phyloP scores from a whole-genome alignment of 2,113 vertebrate genomes.

The Sula dactylatra region DNA sequence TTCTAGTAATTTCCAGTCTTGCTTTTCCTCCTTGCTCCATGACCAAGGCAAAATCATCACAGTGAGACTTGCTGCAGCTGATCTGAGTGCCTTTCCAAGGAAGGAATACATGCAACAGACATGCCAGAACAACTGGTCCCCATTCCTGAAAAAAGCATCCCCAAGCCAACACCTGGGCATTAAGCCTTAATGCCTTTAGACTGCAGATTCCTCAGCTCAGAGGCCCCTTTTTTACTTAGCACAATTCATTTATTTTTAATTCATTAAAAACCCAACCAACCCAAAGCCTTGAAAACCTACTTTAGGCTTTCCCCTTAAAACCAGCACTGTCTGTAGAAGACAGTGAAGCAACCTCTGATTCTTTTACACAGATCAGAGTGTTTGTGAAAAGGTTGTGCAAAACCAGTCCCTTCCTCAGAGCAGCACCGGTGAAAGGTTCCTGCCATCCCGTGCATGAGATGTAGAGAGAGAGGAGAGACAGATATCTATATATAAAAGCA shows the following conservation, averaged over 20 bases:
- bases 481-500: neutral
- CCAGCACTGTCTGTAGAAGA: neutral
- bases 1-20: neutral
- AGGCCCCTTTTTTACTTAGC: neutral
- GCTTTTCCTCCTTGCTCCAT: rapidly evolving
- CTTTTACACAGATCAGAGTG: neutral
- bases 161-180: neutral
- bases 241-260: neutral
- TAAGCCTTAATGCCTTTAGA: neutral
- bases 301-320: neutral
- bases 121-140: neutral
- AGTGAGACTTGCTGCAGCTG: neutral
- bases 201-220: neutral
- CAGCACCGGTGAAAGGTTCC: neutral
- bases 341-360: neutral
- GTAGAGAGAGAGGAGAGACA: no score
- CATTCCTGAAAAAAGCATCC: neutral
- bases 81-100: neutral
- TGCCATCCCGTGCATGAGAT: neutral
- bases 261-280: neutral
- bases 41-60: neutral
- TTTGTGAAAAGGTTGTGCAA: neutral
- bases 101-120: neutral
- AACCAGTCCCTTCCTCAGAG: neutral
- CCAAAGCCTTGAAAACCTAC: neutral